Conservation (phyloP, 2,113 vertebrate genomes). For the Ardeotis arabs region DNA sequence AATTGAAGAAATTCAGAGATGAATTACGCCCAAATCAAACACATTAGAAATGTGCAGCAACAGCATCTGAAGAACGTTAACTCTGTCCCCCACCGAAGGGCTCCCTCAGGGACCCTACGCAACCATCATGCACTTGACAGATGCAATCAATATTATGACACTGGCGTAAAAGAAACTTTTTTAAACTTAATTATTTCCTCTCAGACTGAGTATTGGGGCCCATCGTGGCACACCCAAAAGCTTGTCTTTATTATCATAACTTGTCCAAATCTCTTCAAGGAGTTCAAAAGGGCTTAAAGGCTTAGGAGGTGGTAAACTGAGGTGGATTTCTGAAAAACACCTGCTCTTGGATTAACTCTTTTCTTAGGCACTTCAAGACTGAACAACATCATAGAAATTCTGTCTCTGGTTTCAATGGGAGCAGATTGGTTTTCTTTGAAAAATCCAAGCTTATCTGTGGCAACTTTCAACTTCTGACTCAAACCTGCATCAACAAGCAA, state of each 20-base stretch:
- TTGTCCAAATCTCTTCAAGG: not conserved
- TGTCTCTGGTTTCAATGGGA: not conserved
- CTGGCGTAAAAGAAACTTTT: not conserved
- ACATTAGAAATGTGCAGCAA: rapidly evolving
- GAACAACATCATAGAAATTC: not conserved
- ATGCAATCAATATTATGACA: not conserved
- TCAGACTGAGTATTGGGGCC: not conserved
- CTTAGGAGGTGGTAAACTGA: not conserved
- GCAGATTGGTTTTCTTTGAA: not conserved
- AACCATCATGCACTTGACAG: rapidly evolving
- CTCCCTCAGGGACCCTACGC: rapidly evolving
- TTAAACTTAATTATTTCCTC: not conserved
- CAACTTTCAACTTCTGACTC: not conserved
- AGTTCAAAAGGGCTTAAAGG: not conserved
- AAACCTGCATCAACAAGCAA: not conserved
- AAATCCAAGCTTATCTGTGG: not conserved
- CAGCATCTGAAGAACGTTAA: not conserved
- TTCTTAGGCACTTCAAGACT: not conserved
- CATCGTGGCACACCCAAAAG: rapidly evolving
- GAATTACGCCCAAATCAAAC: not conserved
- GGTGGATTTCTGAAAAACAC: not conserved
- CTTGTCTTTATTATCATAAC: not conserved
- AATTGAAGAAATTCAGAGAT: not conserved
- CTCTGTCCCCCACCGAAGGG: not conserved
- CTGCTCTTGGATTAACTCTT: not conserved